Evolutionary conservation across 92 coral and sea anemone species (phyloP), one percentile per base, ranked within the genome.

Genomic region (Paragorgia papillata): DNA sequence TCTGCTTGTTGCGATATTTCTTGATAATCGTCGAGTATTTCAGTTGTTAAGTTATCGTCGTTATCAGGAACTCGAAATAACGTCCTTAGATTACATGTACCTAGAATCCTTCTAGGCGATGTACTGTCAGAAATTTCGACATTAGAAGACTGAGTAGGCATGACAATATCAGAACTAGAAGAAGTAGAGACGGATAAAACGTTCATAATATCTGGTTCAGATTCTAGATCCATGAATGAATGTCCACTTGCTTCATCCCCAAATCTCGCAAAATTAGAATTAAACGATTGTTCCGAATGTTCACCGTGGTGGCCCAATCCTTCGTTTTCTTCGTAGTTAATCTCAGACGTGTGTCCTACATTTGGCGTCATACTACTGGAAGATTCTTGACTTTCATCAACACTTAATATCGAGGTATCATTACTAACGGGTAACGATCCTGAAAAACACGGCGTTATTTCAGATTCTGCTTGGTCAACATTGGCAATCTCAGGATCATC

Each of bases 161-260:
- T 51, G 12, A 71, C 61, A 33, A 71, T 1, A 55, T 71, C 64
- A 53, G 50, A 51, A 34, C 48, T 53, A 35, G 32, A 48, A 2
- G 63, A 4, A 54, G 53, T 33, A 25, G 78, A 54, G 31, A 71
- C 37, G 12, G 64, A 53, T 53, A 54, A 33, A 17, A 21, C 32
- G 37, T 71, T 71, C 78, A 71, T 71, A 54, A 71, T 56, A 71
- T 71, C 78, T 33, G 78, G 78, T 34, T 71, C 78, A 3, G 64
- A 71, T 56, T 71, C 78, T 0, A 56, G 44, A 34, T n/a, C 65
- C 78, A 71, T 71, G 3, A 71, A 71, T 53, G 78, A 54, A 31
- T 71, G 48, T 7, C 13, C 65, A 32, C 25, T n/a, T 3, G 20
- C 13, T 56, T 46, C 75, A 9, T 10, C 22, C 21, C 25, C 58